Evolutionary conservation across 2,888 invertebrate species (phyloP).

Genomic region (Zygaena filipendulae): DNA sequence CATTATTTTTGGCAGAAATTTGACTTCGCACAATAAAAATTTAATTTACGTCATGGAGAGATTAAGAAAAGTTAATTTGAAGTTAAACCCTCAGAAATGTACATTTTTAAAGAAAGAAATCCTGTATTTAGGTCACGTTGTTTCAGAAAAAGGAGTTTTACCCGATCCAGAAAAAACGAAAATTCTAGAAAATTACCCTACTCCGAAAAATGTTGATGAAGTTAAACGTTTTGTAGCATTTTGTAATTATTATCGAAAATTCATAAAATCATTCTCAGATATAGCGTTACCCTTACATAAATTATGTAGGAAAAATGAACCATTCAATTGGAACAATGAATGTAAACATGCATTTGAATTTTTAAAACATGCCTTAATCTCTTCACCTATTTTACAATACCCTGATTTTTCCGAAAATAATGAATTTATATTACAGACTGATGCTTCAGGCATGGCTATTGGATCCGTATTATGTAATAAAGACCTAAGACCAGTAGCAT

Average conservation of each 20-base stretch:
- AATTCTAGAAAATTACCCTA: constrained; percentile 7
- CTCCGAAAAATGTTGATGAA: constrained; percentile 10
- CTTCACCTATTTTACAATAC: constrained; percentile 10
- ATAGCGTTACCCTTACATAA: constrained; percentile 8
- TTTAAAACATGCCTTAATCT: constrained; percentile 4
- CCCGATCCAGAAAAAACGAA: constrained; percentile 12
- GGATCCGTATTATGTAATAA: constrained; percentile 13
- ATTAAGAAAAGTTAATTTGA: constrained; percentile 9
- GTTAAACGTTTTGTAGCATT: constrained; percentile 10
- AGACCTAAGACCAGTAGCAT: constrained; percentile 13
- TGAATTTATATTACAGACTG: constrained; percentile 12
- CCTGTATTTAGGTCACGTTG: constrained; percentile 11
- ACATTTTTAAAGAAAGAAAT: constrained; percentile 11
- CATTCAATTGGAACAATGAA: constrained; percentile 4
- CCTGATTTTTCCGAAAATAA: constrained; percentile 11
- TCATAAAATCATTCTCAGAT: constrained; percentile 9
- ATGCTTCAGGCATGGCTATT: constrained; percentile 12
- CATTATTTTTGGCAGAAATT: constrained; percentile 8
- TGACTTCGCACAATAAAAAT: constrained; percentile 11
- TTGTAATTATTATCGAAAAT: constrained; percentile 12
- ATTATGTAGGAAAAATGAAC: constrained; percentile 5
- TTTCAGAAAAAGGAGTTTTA: constrained; percentile 8
- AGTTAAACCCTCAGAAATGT: constrained; percentile 12
- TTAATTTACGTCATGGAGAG: constrained; percentile 11
- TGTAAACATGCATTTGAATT: constrained; percentile 8